A percentile compares a stretch with the other conserved stretches of the same genome.
These are phyloP conservation scores for Sigmodon hispidus DNA, from an alignment of 2,113 vertebrate species.

Conservation along the genomic window DNA sequence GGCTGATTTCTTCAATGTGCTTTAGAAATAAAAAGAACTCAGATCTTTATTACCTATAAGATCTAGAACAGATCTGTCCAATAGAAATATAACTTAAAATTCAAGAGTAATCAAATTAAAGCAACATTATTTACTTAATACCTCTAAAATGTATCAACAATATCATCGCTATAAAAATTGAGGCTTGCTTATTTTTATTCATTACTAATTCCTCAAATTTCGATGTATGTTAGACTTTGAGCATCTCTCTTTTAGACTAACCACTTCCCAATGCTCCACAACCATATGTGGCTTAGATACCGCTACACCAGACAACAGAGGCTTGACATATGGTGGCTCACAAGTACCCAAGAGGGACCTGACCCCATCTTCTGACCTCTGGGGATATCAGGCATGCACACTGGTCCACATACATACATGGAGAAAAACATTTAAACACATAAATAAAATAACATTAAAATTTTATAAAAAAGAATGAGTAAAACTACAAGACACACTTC, in stretches of 20 bases:
- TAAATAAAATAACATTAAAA: background rate
- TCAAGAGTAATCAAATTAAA: constrained; percentile 16
- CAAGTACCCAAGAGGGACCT: background rate
- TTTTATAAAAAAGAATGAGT: background rate
- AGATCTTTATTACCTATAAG: background rate
- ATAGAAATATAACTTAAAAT: background rate
- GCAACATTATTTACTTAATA: background rate
- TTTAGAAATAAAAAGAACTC: background rate
- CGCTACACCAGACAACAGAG: background rate
- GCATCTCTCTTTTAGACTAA: background rate
- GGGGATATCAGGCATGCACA: background rate
- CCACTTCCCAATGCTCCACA: background rate
- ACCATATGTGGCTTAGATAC: background rate
- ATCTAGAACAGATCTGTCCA: background rate
- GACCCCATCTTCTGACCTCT: background rate
- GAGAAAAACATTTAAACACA: background rate
- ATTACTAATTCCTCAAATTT: constrained; percentile 9
- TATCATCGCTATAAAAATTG: background rate
- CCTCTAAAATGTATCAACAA: constrained; percentile 5
- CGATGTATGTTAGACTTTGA: background rate
- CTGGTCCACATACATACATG: background rate
- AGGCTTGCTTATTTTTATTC: background rate
- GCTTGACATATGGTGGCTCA: background rate
- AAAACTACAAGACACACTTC: background rate
- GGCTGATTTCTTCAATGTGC: background rate